phyloP scores from a whole-genome alignment of 2,888 invertebrate genomes.

The Ophion obscuratus region DNA sequence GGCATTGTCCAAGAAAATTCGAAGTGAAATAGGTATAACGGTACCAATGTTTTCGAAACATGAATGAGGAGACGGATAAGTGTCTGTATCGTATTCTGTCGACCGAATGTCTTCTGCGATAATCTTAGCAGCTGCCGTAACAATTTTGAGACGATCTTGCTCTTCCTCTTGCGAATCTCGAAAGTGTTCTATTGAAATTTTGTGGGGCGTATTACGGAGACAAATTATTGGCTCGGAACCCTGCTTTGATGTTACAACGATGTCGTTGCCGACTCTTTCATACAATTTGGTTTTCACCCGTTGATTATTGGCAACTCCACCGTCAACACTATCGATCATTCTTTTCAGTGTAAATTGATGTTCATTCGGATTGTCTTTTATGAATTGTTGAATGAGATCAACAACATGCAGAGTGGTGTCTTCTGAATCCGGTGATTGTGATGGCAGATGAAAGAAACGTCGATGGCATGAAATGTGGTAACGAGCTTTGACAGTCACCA shows the following conservation, averaged over 20 bases:
- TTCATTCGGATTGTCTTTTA: constrained; percentile 25
- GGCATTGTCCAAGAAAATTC: too few species aligned
- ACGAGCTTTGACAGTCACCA: neutral
- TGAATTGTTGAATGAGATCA: constrained; percentile 24
- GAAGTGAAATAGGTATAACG: too few species aligned
- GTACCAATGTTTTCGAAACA: too few species aligned
- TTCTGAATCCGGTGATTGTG: constrained; percentile 4
- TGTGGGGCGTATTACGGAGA: constrained; percentile 1
- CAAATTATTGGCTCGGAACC: constrained; percentile 18
- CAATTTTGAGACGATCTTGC: too few species aligned
- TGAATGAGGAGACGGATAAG: too few species aligned
- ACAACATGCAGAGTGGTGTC: constrained; percentile 8
- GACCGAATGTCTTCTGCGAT: too few species aligned
- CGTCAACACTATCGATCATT: constrained; percentile 12
- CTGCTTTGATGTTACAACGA: constrained; percentile 18
- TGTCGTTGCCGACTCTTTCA: constrained; percentile 12
- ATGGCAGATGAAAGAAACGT: neutral
- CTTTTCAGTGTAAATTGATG: constrained; percentile 22
- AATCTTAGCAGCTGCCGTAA: too few species aligned
- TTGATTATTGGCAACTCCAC: neutral
- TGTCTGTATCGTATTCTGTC: too few species aligned
- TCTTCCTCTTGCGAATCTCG: too few species aligned
- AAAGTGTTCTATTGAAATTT: too few species aligned
- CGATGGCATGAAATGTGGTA: constrained; percentile 11
- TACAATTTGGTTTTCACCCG: constrained; percentile 31